A percentile compares a stretch with the other conserved stretches of the same genome.
These are phyloP conservation scores for Hyposoter didymator DNA, from an alignment of 2,888 invertebrate genomes.

Conservation along the genomic window DNA sequence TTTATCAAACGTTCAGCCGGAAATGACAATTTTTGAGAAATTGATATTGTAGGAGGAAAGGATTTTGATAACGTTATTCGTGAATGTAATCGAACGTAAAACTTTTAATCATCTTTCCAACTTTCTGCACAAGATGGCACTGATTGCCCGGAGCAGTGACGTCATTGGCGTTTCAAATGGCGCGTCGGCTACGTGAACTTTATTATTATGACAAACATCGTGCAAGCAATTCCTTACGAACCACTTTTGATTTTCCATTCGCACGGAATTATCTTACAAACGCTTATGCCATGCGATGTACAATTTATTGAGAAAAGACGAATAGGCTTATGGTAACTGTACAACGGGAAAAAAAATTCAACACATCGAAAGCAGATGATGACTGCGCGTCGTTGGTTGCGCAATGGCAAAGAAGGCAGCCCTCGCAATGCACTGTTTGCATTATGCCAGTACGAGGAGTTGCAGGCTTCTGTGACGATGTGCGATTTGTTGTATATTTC, in stretches of 20 bases:
- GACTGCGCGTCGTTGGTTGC: conserved; percentile 47
- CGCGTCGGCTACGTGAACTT: conserved; percentile 21
- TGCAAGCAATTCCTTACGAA: neutral
- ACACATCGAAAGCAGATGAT: neutral
- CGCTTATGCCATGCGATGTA: neutral
- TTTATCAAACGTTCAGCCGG: neutral
- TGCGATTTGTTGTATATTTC: conserved; percentile 49
- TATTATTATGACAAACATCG: conserved; percentile 9
- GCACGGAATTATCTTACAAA: neutral
- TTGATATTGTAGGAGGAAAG: neutral
- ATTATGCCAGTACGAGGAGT: conserved; percentile 62
- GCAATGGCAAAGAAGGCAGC: conserved; percentile 47
- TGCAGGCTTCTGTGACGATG: conserved; percentile 59
- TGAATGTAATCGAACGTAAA: neutral
- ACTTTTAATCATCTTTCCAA: neutral
- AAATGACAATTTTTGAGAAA: neutral
- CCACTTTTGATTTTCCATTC: neutral
- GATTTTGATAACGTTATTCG: neutral
- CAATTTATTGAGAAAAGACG: neutral
- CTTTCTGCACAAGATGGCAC: conserved; percentile 11
- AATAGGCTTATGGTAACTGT: neutral
- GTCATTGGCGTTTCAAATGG: conserved; percentile 39
- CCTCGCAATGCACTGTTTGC: conserved; percentile 63
- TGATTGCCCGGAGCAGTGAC: conserved; percentile 13
- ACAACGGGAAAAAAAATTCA: conserved; percentile 20